Percentiles rank a stretch among this genome's conserved stretches.
These are phyloP conservation scores for Dicaeum eximium DNA, from an alignment of 2,113 vertebrate species.

Conservation along the genomic window DNA sequence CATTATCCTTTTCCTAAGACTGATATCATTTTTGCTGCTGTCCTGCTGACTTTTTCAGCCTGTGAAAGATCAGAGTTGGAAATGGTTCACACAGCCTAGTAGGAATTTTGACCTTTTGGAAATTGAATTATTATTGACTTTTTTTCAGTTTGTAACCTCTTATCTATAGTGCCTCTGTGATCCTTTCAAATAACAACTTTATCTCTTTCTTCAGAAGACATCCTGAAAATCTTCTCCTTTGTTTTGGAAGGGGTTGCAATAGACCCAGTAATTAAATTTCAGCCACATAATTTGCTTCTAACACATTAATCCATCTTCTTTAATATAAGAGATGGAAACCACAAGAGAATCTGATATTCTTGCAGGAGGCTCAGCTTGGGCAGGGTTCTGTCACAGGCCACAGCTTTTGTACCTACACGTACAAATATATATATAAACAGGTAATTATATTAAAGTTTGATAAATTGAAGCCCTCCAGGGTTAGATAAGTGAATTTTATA, in stretches of 20 bases:
- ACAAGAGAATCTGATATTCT: background rate
- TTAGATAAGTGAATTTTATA: constrained; percentile 43
- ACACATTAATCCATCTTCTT: background rate
- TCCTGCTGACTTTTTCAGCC: background rate
- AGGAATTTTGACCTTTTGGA: background rate
- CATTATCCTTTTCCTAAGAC: background rate
- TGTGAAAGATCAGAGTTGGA: background rate
- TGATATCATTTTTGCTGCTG: background rate
- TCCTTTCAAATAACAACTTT: background rate
- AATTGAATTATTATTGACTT: background rate
- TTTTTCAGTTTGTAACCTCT: background rate
- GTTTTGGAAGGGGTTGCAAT: background rate
- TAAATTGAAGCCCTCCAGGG: constrained; percentile 32
- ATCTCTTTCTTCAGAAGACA: background rate
- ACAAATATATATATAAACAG: constrained; percentile 10
- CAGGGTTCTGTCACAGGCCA: background rate
- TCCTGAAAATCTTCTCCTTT: background rate
- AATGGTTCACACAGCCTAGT: background rate
- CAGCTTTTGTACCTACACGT: background rate
- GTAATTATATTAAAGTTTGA: constrained; percentile 34
- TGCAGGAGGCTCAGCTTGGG: background rate
- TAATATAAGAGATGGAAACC: background rate
- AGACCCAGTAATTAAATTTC: background rate
- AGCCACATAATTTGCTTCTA: background rate
- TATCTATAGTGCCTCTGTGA: background rate